These are phyloP conservation scores for Cinara cedri DNA, from an alignment of 2,888 invertebrate species.

Conservation along the genomic window DNA sequence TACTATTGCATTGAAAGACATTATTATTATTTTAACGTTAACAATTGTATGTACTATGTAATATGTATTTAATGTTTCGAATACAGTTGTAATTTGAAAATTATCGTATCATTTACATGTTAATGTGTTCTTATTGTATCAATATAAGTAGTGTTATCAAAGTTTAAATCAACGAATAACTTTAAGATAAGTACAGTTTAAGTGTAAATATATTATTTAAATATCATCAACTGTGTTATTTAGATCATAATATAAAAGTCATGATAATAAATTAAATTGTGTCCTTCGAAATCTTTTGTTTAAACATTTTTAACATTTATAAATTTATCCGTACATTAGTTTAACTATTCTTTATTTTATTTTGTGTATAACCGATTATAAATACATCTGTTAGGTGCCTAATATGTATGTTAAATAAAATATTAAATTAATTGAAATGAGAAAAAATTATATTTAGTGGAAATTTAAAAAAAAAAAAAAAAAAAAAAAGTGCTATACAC, in stretches of 20 bases:
- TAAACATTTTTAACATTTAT: background rate
- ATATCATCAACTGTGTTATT: background rate
- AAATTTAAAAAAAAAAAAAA: too few species aligned
- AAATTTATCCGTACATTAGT: constrained; percentile 1
- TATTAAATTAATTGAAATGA: too few species aligned
- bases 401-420: too few species aligned
- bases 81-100: background rate
- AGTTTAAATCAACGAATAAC: background rate
- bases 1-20: too few species aligned
- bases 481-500: background rate
- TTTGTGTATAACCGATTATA: background rate
- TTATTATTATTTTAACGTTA: too few species aligned
- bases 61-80: constrained; percentile 1
- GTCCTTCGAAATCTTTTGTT: background rate
- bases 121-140: background rate
- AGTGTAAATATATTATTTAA: background rate
- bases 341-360: background rate
- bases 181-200: background rate
- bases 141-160: background rate
- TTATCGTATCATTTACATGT: background rate
- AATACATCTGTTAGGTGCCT: background rate
- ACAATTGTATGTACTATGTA: background rate
- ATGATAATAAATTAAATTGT: background rate
- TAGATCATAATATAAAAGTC: background rate
- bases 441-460: too few species aligned